phyloP scores from a whole-genome alignment of 1,140 invertebrate genomes.

The Elymnias hypermnestra region DNA sequence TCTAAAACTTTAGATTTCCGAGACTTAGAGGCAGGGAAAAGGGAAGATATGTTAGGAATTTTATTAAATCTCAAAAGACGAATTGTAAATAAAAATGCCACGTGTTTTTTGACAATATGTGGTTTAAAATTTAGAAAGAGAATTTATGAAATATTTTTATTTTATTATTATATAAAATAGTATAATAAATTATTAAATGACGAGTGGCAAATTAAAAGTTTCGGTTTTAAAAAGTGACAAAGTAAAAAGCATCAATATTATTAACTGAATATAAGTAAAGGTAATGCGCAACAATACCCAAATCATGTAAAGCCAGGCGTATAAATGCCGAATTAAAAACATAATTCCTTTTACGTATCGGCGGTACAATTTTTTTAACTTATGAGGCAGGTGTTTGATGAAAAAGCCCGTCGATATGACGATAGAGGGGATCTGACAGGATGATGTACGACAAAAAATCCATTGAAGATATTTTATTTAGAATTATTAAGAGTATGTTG shows the following conservation, averaged over 20 bases:
- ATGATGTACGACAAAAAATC: slow-evolving; percentile 15
- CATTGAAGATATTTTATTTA: slow-evolving; percentile 7
- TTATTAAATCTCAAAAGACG: too few relatives aligned
- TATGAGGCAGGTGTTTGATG: slow-evolving; percentile 12
- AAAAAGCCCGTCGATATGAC: slow-evolving; percentile 12
- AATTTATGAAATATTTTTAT: too few relatives aligned
- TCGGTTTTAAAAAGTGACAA: too few relatives aligned
- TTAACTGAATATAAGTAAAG: not conserved
- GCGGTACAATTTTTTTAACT: slow-evolving; percentile 1
- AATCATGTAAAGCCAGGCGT: not conserved
- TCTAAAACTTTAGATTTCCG: too few relatives aligned
- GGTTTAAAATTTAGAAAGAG: too few relatives aligned
- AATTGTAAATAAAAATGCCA: too few relatives aligned
- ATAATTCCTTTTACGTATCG: slow-evolving; percentile 1
- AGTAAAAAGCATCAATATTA: not conserved
- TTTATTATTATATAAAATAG: too few relatives aligned
- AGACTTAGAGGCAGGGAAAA: too few relatives aligned
- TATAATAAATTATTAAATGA: too few relatives aligned
- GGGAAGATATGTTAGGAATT: too few relatives aligned
- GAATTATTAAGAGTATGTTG: slow-evolving; percentile 4
- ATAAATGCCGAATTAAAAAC: slow-evolving; percentile 9
- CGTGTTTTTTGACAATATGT: too few relatives aligned
- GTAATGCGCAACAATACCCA: not conserved
- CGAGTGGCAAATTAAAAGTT: too few relatives aligned
- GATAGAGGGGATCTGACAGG: slow-evolving; percentile 10